Conservation (phyloP, 2,888 invertebrate species). For the Platycnemis pennipes region DNA sequence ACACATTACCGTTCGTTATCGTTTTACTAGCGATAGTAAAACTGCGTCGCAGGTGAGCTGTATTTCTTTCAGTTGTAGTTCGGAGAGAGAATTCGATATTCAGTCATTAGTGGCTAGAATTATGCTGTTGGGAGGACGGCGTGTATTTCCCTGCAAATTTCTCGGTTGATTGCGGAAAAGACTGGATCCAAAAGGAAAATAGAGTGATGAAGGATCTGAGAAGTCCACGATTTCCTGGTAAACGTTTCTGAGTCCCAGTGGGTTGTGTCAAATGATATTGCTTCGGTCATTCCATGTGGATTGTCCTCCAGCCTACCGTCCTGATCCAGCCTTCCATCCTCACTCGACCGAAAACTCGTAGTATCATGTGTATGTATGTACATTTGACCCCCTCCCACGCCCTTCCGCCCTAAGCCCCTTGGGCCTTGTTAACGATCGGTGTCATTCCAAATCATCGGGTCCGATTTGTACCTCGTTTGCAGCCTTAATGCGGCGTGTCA, state of each 20-base stretch:
- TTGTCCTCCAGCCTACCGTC: background rate
- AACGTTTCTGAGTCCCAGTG: background rate
- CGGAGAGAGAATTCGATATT: too few species aligned
- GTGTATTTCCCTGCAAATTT: background rate
- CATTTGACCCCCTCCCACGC: background rate
- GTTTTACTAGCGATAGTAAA: too few species aligned
- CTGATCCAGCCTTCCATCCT: background rate
- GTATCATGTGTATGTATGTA: too few species aligned
- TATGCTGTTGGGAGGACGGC: background rate
- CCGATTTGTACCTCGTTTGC: slow-evolving; percentile 1
- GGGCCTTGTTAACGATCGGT: background rate
- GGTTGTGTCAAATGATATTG: background rate
- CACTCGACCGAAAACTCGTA: too few species aligned
- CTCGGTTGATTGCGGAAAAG: background rate
- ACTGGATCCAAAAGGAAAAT: background rate
- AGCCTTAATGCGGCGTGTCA: background rate
- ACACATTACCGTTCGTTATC: too few species aligned
- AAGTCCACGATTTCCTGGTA: background rate
- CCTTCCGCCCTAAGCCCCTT: too few species aligned
- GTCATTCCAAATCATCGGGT: background rate
- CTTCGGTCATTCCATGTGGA: background rate
- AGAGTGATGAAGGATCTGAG: background rate
- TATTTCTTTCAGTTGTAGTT: too few species aligned
- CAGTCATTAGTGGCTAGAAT: too few species aligned
- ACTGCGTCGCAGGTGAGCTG: too few species aligned